phyloP scores from a whole-genome alignment of 2,888 invertebrate genomes.

The Drosophila seclusa region DNA sequence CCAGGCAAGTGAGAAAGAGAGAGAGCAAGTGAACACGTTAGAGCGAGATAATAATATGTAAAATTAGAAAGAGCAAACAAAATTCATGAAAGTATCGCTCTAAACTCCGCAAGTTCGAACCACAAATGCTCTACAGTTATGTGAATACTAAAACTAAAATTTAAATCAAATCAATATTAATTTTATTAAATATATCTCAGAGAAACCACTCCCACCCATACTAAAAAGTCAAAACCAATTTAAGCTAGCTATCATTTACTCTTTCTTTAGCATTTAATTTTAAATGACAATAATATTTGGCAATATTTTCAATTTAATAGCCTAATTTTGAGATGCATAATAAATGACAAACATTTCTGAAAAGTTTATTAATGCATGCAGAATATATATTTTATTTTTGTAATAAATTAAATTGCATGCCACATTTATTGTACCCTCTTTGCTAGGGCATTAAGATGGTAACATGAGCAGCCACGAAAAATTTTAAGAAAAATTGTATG shows the following conservation, averaged over 20 bases:
- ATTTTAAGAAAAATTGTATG: slow-evolving; percentile 75
- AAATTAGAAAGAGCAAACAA: slow-evolving; percentile 30
- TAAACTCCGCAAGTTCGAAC: not conserved
- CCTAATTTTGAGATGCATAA: not conserved
- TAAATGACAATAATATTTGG: not conserved
- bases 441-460: slow-evolving; percentile 38
- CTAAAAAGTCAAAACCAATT: not conserved
- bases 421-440: not conserved
- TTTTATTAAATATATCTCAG: not conserved
- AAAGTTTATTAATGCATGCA: not conserved
- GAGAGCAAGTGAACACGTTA: slow-evolving; percentile 55
- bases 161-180: not conserved
- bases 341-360: not conserved
- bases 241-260: not conserved
- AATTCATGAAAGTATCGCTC: slow-evolving; percentile 7
- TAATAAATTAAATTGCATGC: not conserved
- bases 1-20: slow-evolving; percentile 62
- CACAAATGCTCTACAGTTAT: not conserved
- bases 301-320: not conserved
- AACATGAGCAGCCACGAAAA: slow-evolving; percentile 70
- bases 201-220: not conserved
- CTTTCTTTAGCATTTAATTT: not conserved
- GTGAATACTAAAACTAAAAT: not conserved
- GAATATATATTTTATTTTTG: not conserved
- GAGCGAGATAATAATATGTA: slow-evolving; percentile 35